phyloP scores from a whole-genome alignment of 1,140 invertebrate species.

The Plutomurus gul region DNA sequence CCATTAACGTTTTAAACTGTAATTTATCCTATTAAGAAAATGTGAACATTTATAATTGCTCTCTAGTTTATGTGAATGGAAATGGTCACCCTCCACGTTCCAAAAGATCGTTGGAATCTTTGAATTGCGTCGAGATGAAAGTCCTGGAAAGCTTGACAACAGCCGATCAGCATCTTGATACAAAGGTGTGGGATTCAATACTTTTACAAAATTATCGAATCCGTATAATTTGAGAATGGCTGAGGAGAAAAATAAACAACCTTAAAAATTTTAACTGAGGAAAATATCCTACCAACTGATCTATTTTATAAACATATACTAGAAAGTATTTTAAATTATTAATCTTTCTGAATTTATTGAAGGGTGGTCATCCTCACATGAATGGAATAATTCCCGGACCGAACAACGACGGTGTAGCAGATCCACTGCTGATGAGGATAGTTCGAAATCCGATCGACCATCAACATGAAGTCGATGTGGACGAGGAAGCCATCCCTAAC shows the following conservation, averaged over 20 bases:
- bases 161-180: conserved; percentile 36
- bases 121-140: conserved; percentile 52
- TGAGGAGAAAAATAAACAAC: background rate
- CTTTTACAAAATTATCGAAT: background rate
- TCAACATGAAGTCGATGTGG: conserved; percentile 35
- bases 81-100: conserved; percentile 43
- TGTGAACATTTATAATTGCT: background rate
- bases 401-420: conserved; percentile 37
- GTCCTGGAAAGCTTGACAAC: conserved; percentile 31
- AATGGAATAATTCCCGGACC: conserved; percentile 42
- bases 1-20: background rate
- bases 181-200: too few relatives aligned
- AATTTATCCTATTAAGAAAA: background rate
- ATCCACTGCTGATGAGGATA: conserved; percentile 45
- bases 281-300: too few relatives aligned
- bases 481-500: conserved; percentile 38
- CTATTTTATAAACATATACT: too few relatives aligned
- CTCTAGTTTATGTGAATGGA: conserved; percentile 30
- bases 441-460: conserved; percentile 39
- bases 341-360: background rate
- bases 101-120: conserved; percentile 40
- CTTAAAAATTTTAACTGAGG: background rate
- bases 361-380: conserved; percentile 37
- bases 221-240: background rate
- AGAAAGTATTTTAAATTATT: background rate